Percentiles rank a stretch among this genome's conserved stretches.
These are phyloP conservation scores for Eupsittula cactorum DNA, from an alignment of 2,113 vertebrate genomes.

Conservation along the genomic window DNA sequence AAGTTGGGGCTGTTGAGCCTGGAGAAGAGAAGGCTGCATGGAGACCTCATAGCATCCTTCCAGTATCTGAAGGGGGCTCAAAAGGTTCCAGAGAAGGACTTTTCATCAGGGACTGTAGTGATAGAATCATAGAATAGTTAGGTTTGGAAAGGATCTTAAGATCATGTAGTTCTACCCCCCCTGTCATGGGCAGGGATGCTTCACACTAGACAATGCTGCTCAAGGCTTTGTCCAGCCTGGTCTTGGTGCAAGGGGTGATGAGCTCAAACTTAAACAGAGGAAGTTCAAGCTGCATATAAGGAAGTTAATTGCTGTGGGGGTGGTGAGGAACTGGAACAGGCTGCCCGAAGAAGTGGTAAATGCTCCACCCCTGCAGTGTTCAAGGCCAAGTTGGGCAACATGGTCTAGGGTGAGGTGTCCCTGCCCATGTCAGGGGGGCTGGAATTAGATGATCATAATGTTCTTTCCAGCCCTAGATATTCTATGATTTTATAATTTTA, in stretches of 20 bases:
- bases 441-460: neutral
- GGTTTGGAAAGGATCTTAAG: no score
- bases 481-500: neutral
- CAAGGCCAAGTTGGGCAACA: neutral
- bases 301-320: neutral
- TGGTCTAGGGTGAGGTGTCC: neutral
- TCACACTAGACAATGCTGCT: no score
- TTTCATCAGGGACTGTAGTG: neutral
- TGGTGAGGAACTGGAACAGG: neutral
- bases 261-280: neutral
- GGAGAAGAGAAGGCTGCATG: no score
- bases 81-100: neutral
- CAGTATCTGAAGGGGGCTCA: neutral
- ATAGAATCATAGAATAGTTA: no score
- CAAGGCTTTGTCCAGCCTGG: no score
- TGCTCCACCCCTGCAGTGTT: neutral
- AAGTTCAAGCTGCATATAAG: neutral
- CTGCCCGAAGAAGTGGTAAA: neutral
- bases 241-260: neutral
- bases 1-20: no score
- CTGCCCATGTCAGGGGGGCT: neutral
- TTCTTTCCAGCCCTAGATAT: no score
- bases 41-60: neutral
- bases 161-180: no score
- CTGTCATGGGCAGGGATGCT: no score